Conservation (phyloP, 2,113 vertebrate species). For the Sorex fumeus region DNA sequence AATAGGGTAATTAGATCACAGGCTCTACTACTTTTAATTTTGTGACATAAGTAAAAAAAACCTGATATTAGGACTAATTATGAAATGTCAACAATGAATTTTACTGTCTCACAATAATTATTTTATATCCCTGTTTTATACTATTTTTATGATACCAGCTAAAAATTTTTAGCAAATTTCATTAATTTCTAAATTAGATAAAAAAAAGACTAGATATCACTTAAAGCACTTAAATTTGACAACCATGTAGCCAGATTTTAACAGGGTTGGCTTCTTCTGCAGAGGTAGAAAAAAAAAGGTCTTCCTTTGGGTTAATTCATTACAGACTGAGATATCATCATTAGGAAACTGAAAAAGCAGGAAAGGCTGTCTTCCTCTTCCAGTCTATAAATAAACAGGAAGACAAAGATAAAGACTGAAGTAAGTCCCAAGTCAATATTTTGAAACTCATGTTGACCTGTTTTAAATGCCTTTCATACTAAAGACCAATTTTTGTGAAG, state of each 20-base stretch:
- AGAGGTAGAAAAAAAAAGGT: slow-evolving; percentile 30
- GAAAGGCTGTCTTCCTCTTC: slow-evolving; percentile 82
- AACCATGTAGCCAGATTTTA: neutral
- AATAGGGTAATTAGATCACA: slow-evolving; percentile 33
- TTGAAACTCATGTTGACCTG: slow-evolving; percentile 68
- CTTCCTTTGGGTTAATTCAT: slow-evolving; percentile 61
- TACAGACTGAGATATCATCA: slow-evolving; percentile 64
- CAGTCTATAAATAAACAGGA: slow-evolving; percentile 81
- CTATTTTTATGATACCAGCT: neutral
- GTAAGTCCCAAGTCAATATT: slow-evolving; percentile 66
- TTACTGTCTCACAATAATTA: neutral
- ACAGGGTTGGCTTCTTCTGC: neutral
- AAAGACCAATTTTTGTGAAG: slow-evolving; percentile 32
- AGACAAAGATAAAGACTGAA: slow-evolving; percentile 76
- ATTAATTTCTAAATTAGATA: slow-evolving; percentile 57
- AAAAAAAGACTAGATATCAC: slow-evolving; percentile 12
- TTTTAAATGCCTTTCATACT: slow-evolving; percentile 41
- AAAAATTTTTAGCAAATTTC: slow-evolving; percentile 12
- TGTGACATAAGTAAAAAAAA: slow-evolving; percentile 50
- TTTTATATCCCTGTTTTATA: neutral
- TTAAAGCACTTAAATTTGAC: slow-evolving; percentile 14
- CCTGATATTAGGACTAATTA: neutral
- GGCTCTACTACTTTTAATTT: slow-evolving; percentile 49
- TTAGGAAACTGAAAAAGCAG: slow-evolving; percentile 74
- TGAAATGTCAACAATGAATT: slow-evolving; percentile 19